A percentile compares a stretch with the other conserved stretches of the same genome.
Evolutionary conservation across 2,113 vertebrate species (phyloP).

Genomic region (Erythrolamprus reginae): DNA sequence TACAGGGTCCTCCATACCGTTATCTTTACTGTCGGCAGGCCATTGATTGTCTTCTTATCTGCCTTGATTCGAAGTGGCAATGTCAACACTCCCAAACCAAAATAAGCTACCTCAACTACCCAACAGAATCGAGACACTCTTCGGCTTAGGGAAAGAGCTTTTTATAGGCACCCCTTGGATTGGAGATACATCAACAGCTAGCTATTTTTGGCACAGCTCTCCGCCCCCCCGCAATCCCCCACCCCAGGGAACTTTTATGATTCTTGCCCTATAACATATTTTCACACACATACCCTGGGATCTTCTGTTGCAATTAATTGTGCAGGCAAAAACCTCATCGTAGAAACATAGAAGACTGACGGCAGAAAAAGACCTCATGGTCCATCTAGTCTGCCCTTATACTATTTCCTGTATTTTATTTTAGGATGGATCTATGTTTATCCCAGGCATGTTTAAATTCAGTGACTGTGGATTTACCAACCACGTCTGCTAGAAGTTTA

Average conservation of each 20-base stretch:
- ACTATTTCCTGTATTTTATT: too few relatives aligned
- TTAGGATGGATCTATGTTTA: too few relatives aligned
- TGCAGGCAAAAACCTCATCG: conserved; percentile 35
- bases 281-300: conserved; percentile 30
- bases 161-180: conserved; percentile 87
- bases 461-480: too few relatives aligned
- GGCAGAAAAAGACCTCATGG: too few relatives aligned
- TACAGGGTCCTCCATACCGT: not conserved
- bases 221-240: not conserved
- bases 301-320: conserved; percentile 24
- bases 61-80: conserved; percentile 66
- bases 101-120: conserved; percentile 79
- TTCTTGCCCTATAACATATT: conserved; percentile 66
- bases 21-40: conserved; percentile 22
- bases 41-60: conserved; percentile 22
- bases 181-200: conserved; percentile 75
- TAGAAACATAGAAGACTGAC: too few relatives aligned
- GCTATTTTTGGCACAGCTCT: conserved; percentile 76
- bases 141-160: conserved; percentile 71
- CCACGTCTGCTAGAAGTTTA: too few relatives aligned
- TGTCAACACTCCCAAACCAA: conserved; percentile 82
- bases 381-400: too few relatives aligned
- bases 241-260: conserved; percentile 66
- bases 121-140: conserved; percentile 61
- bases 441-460: too few relatives aligned